A percentile compares a stretch with the other conserved stretches of the same genome.
Conservation (phyloP, 1,140 invertebrate genomes). For the Zaprionus africanus region DNA sequence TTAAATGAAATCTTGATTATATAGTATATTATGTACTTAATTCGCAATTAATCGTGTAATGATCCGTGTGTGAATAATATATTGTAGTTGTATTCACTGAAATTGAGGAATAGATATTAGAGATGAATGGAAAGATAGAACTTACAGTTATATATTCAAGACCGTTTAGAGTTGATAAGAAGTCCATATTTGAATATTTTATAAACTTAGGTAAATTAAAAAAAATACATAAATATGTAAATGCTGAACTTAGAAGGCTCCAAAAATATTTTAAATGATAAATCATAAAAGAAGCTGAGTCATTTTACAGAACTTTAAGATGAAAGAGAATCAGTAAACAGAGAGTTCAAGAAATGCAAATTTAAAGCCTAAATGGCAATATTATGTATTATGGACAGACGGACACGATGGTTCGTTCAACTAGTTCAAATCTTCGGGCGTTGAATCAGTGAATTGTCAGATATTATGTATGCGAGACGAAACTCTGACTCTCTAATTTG, state of each 20-base stretch:
- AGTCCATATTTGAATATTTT: no score
- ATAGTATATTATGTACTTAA: background rate
- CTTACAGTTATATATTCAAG: no score
- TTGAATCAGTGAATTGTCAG: background rate
- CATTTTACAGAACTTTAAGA: background rate
- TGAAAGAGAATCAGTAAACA: background rate
- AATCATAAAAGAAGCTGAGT: background rate
- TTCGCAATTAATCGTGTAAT: background rate
- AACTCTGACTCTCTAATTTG: background rate
- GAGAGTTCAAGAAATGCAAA: background rate
- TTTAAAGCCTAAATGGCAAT: background rate
- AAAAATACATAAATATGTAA: no score
- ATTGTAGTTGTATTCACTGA: background rate
- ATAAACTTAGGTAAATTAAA: no score
- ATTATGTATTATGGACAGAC: background rate
- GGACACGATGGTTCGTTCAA: background rate
- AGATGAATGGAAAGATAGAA: no score
- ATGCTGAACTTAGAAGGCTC: background rate
- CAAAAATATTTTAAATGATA: no score
- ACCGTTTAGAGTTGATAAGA: no score
- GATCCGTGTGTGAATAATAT: background rate
- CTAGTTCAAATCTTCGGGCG: constrained; percentile 4
- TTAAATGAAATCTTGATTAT: no score
- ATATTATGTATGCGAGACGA: background rate
- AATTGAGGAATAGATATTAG: no score